phyloP scores from a whole-genome alignment of 2,113 vertebrate genomes.

The Epinephelus lanceolatus region DNA sequence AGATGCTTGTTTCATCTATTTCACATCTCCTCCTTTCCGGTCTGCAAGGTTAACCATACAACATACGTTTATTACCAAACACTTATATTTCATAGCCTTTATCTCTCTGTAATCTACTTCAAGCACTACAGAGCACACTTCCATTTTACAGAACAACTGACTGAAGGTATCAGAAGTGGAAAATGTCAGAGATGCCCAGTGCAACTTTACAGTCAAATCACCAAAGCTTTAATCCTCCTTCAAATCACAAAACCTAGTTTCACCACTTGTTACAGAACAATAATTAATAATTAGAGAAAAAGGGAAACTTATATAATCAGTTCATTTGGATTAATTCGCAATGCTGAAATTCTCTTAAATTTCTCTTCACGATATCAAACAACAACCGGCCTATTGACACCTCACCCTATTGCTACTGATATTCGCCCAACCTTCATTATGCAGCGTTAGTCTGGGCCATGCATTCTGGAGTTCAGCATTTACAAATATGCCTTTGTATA shows the following conservation, averaged over 20 bases:
- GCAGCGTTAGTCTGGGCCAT: conserved; percentile 66
- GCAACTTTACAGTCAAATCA: conserved; percentile 28
- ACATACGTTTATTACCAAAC: conserved; percentile 51
- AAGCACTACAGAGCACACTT: conserved; percentile 45
- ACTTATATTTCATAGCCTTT: conserved; percentile 30
- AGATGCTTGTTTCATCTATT: conserved; percentile 44
- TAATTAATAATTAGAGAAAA: conserved; percentile 31
- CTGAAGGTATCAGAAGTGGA: background rate
- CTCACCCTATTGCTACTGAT: conserved; percentile 27
- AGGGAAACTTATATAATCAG: background rate
- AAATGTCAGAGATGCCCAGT: conserved; percentile 10
- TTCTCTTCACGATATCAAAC: conserved; percentile 51
- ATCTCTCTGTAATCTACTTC: conserved; percentile 37
- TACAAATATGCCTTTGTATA: conserved; percentile 42
- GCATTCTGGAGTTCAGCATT: conserved; percentile 63
- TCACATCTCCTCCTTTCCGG: conserved; percentile 26
- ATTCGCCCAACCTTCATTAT: conserved; percentile 54
- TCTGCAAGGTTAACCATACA: conserved; percentile 50
- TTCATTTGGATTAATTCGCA: conserved; percentile 15
- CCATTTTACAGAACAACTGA: conserved; percentile 19
- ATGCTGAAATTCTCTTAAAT: conserved; percentile 55
- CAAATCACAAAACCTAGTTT: conserved; percentile 26
- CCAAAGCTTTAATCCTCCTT: conserved; percentile 9
- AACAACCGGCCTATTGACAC: conserved; percentile 34
- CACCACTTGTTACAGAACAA: conserved; percentile 25